Evolutionary conservation across 2,888 invertebrate genomes (phyloP).

Genomic region (Prosopocoilus inquinatus): DNA sequence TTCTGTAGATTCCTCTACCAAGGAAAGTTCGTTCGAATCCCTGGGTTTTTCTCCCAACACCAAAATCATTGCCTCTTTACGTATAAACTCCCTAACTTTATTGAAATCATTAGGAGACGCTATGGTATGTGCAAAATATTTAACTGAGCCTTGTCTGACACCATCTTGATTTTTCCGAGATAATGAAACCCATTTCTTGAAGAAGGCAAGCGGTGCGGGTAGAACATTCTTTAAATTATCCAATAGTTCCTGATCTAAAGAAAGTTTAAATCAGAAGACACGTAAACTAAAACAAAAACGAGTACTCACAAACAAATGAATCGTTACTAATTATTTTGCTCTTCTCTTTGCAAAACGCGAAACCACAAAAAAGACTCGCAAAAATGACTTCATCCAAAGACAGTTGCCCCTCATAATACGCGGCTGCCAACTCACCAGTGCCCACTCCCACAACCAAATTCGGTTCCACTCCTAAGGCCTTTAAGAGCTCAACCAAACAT

Average conservation of each 20-base stretch:
- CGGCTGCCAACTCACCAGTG: conserved; percentile 11
- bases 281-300: not conserved
- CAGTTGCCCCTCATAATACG: conserved; percentile 2
- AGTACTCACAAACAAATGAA: no score
- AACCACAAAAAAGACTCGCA: not conserved
- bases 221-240: not conserved
- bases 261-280: not conserved
- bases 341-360: not conserved
- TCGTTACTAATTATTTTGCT: not conserved
- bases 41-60: not conserved
- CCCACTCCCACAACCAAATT: conserved; percentile 77
- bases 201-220: not conserved
- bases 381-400: conserved; percentile 60
- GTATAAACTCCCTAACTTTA: not conserved
- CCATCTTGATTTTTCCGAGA: not conserved
- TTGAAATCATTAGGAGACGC: not conserved
- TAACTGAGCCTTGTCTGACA: not conserved
- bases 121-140: not conserved
- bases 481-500: conserved; percentile 47
- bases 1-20: not conserved
- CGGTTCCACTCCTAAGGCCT: conserved; percentile 43
- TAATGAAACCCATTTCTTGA: not conserved
- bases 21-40: not conserved
- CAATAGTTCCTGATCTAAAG: not conserved
- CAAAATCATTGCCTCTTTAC: not conserved